Percentiles rank a stretch among this genome's conserved stretches.
phyloP scores from a whole-genome alignment of 2,113 vertebrate species.

The Psittacula cyanocephala region DNA sequence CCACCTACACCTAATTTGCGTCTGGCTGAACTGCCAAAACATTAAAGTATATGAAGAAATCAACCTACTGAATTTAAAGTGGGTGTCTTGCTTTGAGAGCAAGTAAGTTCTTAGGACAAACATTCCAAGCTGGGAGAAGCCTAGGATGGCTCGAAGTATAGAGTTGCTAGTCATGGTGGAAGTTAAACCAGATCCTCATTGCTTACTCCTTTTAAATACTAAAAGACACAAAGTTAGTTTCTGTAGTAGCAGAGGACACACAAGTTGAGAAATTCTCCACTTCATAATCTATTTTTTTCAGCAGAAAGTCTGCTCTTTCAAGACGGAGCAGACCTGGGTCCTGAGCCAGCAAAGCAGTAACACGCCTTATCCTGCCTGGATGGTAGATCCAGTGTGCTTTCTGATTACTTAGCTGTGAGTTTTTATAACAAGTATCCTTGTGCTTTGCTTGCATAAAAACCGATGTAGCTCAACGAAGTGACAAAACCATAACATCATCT shows the following conservation, averaged over 20 bases:
- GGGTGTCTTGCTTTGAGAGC: background rate
- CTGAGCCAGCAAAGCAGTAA: background rate
- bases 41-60: background rate
- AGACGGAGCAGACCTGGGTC: background rate
- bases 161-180: background rate
- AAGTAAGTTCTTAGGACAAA: background rate
- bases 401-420: background rate
- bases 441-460: background rate
- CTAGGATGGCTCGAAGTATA: background rate
- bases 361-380: background rate
- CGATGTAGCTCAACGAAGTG: accelerated
- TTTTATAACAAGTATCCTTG: background rate
- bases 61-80: background rate
- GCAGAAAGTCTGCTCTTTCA: background rate
- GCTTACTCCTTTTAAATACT: background rate
- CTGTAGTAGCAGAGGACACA: background rate
- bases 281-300: background rate
- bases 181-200: background rate
- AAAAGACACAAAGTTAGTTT: background rate
- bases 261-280: background rate
- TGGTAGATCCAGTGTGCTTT: background rate
- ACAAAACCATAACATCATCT: background rate
- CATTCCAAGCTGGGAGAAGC: background rate
- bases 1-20: background rate
- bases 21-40: conserved; percentile 21